Evolutionary conservation across 1,140 invertebrate genomes (phyloP).

Genomic region (Drosophila athabasca): DNA sequence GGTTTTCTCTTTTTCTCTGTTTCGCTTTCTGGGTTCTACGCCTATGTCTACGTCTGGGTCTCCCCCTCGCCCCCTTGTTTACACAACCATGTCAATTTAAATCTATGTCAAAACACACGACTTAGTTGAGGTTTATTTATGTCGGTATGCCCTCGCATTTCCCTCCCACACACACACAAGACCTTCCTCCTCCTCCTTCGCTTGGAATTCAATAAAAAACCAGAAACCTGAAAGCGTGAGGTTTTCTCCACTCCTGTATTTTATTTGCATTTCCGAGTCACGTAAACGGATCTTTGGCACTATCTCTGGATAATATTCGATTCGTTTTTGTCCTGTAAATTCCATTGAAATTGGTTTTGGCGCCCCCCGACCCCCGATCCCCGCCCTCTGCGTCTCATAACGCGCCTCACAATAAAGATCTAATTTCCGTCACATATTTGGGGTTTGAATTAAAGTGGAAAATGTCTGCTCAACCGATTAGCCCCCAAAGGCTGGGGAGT

Average conservation of each 20-base stretch:
- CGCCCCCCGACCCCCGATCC: too few relatives aligned
- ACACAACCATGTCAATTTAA: constrained; percentile 77
- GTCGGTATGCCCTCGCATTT: constrained; percentile 45
- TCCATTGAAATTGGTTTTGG: too few relatives aligned
- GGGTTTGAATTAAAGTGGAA: constrained; percentile 40
- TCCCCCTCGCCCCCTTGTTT: constrained; percentile 43
- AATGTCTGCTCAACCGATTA: not conserved
- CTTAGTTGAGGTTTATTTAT: constrained; percentile 81
- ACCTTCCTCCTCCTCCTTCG: constrained; percentile 1
- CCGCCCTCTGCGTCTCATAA: too few relatives aligned
- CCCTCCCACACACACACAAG: too few relatives aligned
- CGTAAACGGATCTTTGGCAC: constrained; percentile 76
- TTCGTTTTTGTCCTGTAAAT: constrained; percentile 34
- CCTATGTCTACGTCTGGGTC: not conserved
- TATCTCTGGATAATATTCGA: constrained; percentile 66
- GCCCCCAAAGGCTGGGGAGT: too few relatives aligned
- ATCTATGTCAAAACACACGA: constrained; percentile 81
- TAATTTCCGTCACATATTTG: constrained; percentile 50
- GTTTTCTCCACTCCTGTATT: constrained; percentile 19
- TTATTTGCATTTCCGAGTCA: constrained; percentile 69
- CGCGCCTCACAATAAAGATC: constrained; percentile 45
- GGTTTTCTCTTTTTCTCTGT: constrained; percentile 1
- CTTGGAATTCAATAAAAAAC: constrained; percentile 71
- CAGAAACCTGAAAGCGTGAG: constrained; percentile 28
- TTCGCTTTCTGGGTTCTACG: too few relatives aligned